These are phyloP conservation scores for Lepilemur ruficaudatus DNA, from an alignment of 2,797 vertebrate genomes.

Conservation along the genomic window DNA sequence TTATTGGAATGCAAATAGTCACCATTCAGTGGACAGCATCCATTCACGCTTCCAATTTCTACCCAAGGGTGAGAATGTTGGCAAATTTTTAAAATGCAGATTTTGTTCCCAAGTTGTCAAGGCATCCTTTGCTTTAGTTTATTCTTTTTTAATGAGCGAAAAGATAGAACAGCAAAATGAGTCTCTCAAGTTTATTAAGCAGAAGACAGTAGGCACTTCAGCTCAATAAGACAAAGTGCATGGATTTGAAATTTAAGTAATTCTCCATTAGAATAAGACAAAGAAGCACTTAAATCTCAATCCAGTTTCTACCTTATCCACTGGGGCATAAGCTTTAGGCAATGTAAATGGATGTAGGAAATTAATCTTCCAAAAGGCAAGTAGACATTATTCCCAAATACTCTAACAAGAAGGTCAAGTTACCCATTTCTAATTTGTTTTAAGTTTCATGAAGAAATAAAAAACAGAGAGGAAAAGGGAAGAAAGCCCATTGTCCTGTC, in stretches of 20 bases:
- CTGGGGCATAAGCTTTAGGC: background rate
- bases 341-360: background rate
- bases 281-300: background rate
- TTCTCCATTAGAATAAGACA: background rate
- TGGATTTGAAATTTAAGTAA: background rate
- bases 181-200: constrained; percentile 1
- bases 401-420: background rate
- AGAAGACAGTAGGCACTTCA: background rate
- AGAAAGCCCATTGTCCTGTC: background rate
- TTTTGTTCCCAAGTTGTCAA: background rate
- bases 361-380: background rate
- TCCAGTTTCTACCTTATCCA: background rate
- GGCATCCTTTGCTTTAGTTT: background rate
- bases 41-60: background rate
- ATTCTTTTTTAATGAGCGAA: constrained; percentile 13
- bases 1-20: background rate
- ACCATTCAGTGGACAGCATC: background rate
- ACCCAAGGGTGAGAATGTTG: background rate
- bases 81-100: background rate
- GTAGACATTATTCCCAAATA: background rate
- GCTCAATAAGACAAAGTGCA: background rate
- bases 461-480: background rate
- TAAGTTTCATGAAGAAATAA: background rate
- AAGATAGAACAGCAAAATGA: background rate
- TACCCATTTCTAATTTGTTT: background rate